Base-by-base conservation (phyloP, 2,797 vertebrate species). In the Chelon auratus region DNA sequence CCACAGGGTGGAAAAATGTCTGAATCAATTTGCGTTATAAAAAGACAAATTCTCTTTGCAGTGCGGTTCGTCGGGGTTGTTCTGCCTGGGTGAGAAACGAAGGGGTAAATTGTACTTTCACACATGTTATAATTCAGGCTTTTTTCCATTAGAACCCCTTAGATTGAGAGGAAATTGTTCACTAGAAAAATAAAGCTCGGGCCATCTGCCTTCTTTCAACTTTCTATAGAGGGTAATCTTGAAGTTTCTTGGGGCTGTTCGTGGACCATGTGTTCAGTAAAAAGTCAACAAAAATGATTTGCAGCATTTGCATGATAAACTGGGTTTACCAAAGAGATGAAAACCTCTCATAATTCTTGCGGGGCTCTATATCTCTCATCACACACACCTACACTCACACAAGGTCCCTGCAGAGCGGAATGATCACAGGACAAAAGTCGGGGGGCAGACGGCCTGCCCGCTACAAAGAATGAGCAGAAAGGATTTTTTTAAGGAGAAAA, bases 101-200 rank as follows among this genome's bases (percentile, higher is more conserved):
- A 82, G 72, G 72, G 66, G 43, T 87, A 77, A 89, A 90, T 89
- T 86, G 71, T 78, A 77, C 90, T 87, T 92, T 91, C 88, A 91
- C 91, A 93, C 87, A 88, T 93, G 93, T 91, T 94, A 87, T 87
- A 92, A 92, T 93, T 93, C 85, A 90, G 80, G 68, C 65, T 81
- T 79, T 83, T 90, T 93, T 43, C 85, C 87, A 92, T 88, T 87
- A 87, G 85, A 82, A 81, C 62, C 62, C 69, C 71, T 89, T 84
- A 68, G 76, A 80, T 87, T 86, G 86, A 86, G 84, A 91, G 90
- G 89, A 93, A 92, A 91, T 88, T 87, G 85, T 90, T 92, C 86
- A 58, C 87, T 87, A 89, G 76, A 91, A 92, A 92, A 92, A 92
- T 90, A 91, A 92, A 92, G 84, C 86, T 85, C 72, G 72, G 55